Evolutionary conservation across 1,140 invertebrate species (phyloP), one percentile per base, ranked within the genome.

Genomic region (Aphaenogaster rudis): DNA sequence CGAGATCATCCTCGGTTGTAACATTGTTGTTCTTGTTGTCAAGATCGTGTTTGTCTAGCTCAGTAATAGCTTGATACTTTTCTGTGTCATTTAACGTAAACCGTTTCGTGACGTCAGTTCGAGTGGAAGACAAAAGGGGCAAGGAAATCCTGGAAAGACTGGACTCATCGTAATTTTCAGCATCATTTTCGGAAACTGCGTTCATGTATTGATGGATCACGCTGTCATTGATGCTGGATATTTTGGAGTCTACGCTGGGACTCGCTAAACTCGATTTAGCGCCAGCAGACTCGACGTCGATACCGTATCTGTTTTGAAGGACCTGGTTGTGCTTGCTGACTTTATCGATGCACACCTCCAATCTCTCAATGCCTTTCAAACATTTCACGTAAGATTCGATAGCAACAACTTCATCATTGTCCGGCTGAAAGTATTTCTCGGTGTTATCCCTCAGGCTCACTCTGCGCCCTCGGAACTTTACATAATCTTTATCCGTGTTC

Each of bases 211-310:
- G 50, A 42, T 17, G 17, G n/a, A 48, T 50, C 39, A 1, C n/a
- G 7, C 36, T 17, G 80, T 63, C 45, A 3, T 39, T 11, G 28
- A 48, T 21, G 59, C 48, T 69, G 36, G 39, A 59, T 80, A 72
- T 21, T 17, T 42, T 52, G 64, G 64, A 50, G 90, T 92, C 91
- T 88, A 88, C 61, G 89, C 90, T 92, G 84, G 90, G 85, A 80
- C 59, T 84, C 89, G 90, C 92, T 93, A 93, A 92, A 92, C 66
- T 42, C 15, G 45, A 86, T 93, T 90, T 93, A 93, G 93, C 90
- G 90, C 89, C 91, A 92, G 92, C 86, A 93, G 93, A 93, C 82
- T 88, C 92, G 54, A 88, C 79, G 7, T 84, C 71, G 69, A 92
- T 88, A 7, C 88, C 90, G 28, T 93, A 93, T 72, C 89, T 93